Base-by-base conservation (phyloP, 2,113 vertebrate species). In the Acrocephalus kingi region DNA sequence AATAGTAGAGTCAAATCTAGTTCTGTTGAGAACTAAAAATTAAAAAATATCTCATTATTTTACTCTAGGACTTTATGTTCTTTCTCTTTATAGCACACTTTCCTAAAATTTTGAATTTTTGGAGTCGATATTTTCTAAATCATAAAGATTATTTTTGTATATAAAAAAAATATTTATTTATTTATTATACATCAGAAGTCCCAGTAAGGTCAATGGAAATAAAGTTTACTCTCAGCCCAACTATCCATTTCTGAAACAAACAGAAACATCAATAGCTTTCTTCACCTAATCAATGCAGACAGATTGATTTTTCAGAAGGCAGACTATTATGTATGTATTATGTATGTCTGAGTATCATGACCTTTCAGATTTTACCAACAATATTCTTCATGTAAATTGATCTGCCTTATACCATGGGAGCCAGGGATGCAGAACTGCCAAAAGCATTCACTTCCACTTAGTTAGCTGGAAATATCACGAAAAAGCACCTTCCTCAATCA, bases 331-430 rank as follows among this genome's bases (percentile, higher is more conserved):
- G 39, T 62, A 80, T 79, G 71, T 64, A 63, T 83, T 91, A 78
- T 52, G 39, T 62, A 80, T 79, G 71, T 64, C 62, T 76, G 54
- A 93, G 43, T 73, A 93, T 28, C 55, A 62, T 30, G 92, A 90
- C 86, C 79, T 92, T 93, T 90, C 75, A 66, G 63, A 91, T 94
- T 90, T 93, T 85, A 83, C 67, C 71, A 94, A 89, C 74, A 89
- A 79, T 85, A 95, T 94, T 82, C 58, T 93, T 92, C 78, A 83
- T 80, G 67, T 93, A 91, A 91, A 96, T 94, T 77, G 72, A 94
- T 90, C 28, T 22, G 27, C 46, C 39, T 89, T 75, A 55, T 35
- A 68, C 48, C 49, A 45, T 37, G 59, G 72, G n/a, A 87, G 10
- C 37, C 59, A 90, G 63, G 41, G 49, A 75, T 31, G 79, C 71